Base-by-base conservation (phyloP, 2,113 vertebrate species). In the Pycnonotus jocosus region DNA sequence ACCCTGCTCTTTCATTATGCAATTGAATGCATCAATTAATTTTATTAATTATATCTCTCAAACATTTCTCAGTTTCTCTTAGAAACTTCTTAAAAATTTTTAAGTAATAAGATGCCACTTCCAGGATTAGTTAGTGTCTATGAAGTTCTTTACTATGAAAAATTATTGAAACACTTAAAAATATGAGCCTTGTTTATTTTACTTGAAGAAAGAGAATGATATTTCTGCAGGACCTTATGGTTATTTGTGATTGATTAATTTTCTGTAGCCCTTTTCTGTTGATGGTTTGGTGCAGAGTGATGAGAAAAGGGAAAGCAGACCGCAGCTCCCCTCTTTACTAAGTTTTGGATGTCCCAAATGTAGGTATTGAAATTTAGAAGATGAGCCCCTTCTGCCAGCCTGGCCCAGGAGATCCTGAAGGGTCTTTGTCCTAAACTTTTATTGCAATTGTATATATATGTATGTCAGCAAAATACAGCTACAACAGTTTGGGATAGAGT, bases 241-340 rank as follows among this genome's bases (percentile, higher is more conserved):
- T 64, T 96, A 97, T 92, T 92, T 98, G 19, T 94, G 90, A 82
- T 88, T 92, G 56, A 25, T 98, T 98, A 45, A 98, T 98, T 93
- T 97, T 98, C 81, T 96, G 95, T 22, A 98, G 94, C 7, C 95
- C 97, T 23, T 98, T 97, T 62, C 97, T 97, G 95, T 98, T 98
- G 42, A 92, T 96, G 42, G 97, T 98, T 92, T 98, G 98, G 73
- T 98, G 97, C 42, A 98, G 97, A 5, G 96, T 98, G 81, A 98
- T 98, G 70, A 98, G 95, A 93, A 98, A 98, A 30, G 97, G 97
- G 53, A 98, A 98, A 53, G 98, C 98, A 12, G 98, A 98, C 12
- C 98, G 98, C 30, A 98, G 96, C 93, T 98, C 96, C 50, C 98
- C 97, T 66, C 95, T 97, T 17, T 94, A 86, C 97, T 98, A 48